Base-by-base conservation (phyloP, 1,140 invertebrate species). In the Dendrolimus punctatus region DNA sequence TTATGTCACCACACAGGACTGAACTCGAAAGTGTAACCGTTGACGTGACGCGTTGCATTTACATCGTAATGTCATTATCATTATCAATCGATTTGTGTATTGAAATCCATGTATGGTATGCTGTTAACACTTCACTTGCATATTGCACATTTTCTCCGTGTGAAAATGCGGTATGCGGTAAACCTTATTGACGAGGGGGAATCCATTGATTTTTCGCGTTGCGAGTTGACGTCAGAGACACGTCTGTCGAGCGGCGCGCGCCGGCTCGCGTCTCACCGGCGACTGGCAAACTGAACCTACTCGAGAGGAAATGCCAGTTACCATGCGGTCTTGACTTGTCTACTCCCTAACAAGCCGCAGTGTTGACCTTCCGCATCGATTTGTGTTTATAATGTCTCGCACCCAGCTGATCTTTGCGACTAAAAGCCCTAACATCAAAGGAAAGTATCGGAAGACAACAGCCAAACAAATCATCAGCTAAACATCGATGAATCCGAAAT, bases 161-260 rank as follows among this genome's bases (percentile, higher is more conserved):
- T 64, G 80, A 83, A 85, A 83, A 82, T 85, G 80, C 81, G 78
- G 81, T 85, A 85, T 85, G 81, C 81, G 74, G 74, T 72, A 71
- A 80, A 85, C 80, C 78, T 81, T 76, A 75, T 67, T 58, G 67
- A 67, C 66, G 63, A 68, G 68, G 66, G 64, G 72, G 71, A 64
- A 76, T 74, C 71, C 76, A 85, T 85, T 80, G 81, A 85, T 85
- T 85, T 84, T 85, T 80, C 78, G 73, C 70, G 70, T 63, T 68
- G 70, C 58, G 73, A 65, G 62, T 68, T 80, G 73, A 85, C 79
- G 79, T 83, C 79, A 85, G 69, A 52, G 58, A 51, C 68, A 71
- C 71, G 71, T 72, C 69, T 67, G 62, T 58, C 43, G 64, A 58
- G 68, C 74, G 78, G 77, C 77, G 79, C 77, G 81, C 81, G 81